Evolutionary conservation across 2,797 vertebrate genomes (phyloP).

Genomic region (Trichosurus vulpecula): DNA sequence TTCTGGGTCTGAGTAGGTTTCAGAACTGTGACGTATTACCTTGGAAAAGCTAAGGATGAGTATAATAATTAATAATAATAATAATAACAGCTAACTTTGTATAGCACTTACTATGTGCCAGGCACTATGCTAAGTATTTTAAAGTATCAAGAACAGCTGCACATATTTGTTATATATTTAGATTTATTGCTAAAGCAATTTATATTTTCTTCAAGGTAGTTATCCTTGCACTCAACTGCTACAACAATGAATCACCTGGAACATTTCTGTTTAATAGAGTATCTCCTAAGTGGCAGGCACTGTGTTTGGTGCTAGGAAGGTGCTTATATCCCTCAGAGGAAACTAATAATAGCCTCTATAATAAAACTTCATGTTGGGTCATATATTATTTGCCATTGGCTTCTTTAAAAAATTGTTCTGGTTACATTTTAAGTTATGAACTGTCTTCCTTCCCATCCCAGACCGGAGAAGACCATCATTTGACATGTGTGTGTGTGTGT

Average conservation of each 20-base stretch:
- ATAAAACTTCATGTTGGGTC: neutral
- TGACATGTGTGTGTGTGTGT: accelerated
- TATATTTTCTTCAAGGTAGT: neutral
- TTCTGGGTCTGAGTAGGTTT: constrained; percentile 41
- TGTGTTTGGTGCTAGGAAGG: neutral
- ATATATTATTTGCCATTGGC: neutral
- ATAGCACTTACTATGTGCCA: neutral
- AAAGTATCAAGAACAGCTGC: constrained; percentile 65
- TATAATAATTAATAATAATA: neutral
- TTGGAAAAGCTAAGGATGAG: constrained; percentile 58
- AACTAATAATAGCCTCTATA: neutral
- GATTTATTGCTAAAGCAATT: neutral
- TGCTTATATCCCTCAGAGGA: neutral
- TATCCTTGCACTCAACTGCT: neutral
- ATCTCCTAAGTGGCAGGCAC: neutral
- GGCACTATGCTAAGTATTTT: neutral
- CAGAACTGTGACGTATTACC: constrained; percentile 61
- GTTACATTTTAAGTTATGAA: neutral
- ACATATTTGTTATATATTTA: neutral
- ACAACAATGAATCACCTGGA: neutral
- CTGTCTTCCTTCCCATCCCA: neutral
- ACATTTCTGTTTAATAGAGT: neutral
- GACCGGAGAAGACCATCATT: neutral
- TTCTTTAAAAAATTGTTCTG: neutral
- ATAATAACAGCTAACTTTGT: neutral